Conservation (phyloP, 2,113 vertebrate genomes). For the Paraplagusia blochii region DNA sequence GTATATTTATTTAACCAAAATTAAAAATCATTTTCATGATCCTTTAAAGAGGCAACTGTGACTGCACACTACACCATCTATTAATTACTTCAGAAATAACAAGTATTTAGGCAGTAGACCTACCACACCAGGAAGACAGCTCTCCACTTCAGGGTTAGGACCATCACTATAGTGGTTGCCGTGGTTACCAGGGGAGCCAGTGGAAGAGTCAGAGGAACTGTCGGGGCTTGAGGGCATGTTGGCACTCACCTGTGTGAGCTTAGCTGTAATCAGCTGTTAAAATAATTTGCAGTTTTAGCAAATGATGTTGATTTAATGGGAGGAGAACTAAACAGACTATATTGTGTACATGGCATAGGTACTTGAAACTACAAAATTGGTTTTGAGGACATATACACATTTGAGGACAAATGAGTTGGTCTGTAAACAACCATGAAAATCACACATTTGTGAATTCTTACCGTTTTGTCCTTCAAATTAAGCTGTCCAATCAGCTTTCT, state of each 20-base stretch:
- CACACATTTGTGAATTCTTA: slow-evolving; percentile 56
- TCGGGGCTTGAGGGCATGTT: slow-evolving; percentile 99
- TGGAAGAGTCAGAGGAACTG: slow-evolving; percentile 98
- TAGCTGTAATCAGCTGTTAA: slow-evolving; percentile 92
- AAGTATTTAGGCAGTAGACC: slow-evolving; percentile 37
- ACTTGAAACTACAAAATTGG: too few species aligned
- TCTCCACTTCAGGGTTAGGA: slow-evolving; percentile 97
- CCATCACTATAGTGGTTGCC: slow-evolving; percentile 98
- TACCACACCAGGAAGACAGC: slow-evolving; percentile 98
- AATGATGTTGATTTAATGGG: background rate
- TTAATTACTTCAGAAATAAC: too few species aligned
- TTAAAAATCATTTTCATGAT: too few species aligned
- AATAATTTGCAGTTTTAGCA: background rate
- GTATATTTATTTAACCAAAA: too few species aligned
- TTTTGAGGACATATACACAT: too few species aligned
- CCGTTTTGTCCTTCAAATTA: slow-evolving; percentile 98
- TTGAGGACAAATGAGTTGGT: background rate
- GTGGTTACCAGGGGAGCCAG: slow-evolving; percentile 97
- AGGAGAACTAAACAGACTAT: background rate
- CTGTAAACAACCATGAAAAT: too few species aligned
- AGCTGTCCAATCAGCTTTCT: slow-evolving; percentile 96
- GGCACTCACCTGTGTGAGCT: slow-evolving; percentile 98
- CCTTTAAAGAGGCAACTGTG: too few species aligned
- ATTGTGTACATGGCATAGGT: background rate
- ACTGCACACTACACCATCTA: too few species aligned